phyloP scores from a whole-genome alignment of 1,140 invertebrate species.

The Hetaerina americana region DNA sequence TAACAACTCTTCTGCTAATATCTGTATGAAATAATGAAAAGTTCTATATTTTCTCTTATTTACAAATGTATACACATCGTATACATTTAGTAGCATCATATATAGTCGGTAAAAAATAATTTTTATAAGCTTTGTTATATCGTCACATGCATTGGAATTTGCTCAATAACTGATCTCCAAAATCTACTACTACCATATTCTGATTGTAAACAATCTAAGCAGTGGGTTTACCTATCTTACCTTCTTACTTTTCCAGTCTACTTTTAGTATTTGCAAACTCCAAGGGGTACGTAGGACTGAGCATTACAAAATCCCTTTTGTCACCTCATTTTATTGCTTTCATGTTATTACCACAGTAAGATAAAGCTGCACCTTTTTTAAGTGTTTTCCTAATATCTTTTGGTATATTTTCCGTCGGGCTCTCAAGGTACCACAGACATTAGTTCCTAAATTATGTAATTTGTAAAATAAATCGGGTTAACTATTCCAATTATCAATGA shows the following conservation, averaged over 20 bases:
- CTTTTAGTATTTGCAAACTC: constrained; percentile 10
- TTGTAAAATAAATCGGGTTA: no score
- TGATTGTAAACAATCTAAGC: constrained; percentile 26
- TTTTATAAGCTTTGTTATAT: constrained; percentile 14
- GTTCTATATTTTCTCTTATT: constrained; percentile 13
- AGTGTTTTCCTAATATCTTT: background rate
- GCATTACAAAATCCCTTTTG: no score
- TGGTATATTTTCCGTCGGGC: no score
- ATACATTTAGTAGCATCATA: constrained; percentile 16
- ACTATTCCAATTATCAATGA: no score
- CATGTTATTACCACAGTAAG: no score
- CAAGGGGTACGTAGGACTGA: background rate
- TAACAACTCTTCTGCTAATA: no score
- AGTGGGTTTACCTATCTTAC: constrained; percentile 22
- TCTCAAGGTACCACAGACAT: no score
- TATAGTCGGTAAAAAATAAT: constrained; percentile 14
- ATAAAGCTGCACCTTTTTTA: no score
- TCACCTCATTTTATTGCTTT: no score
- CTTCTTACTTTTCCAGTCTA: constrained; percentile 12
- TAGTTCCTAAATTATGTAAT: no score
- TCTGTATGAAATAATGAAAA: no score
- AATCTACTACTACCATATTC: constrained; percentile 27
- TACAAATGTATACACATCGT: constrained; percentile 9
- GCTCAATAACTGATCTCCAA: constrained; percentile 14
- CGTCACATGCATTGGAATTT: constrained; percentile 13